Conservation (phyloP, 2,888 invertebrate genomes). For the Oxystoma pomonae region DNA sequence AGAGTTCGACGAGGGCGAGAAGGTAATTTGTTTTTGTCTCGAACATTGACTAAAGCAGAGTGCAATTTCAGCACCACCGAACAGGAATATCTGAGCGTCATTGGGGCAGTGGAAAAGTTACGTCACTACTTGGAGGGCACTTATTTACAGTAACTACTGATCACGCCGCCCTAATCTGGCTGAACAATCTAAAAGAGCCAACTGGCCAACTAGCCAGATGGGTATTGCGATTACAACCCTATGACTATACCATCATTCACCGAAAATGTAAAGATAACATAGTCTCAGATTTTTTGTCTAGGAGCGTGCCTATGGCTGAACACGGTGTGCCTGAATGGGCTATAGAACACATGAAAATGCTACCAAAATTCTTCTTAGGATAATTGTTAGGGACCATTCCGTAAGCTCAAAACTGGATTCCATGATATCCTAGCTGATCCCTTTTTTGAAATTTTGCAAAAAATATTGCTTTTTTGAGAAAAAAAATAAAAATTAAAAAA, state of each 20-base stretch:
- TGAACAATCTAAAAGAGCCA: constrained; percentile 22
- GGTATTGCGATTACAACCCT: constrained; percentile 22
- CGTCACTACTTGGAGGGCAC: constrained; percentile 23
- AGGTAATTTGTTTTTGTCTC: constrained; percentile 21
- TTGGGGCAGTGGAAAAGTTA: no score
- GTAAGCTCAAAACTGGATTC: no score
- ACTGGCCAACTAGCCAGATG: constrained; percentile 22
- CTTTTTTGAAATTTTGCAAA: no score
- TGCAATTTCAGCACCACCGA: no score
- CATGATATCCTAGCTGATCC: no score
- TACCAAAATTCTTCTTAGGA: no score
- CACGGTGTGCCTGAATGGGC: no score
- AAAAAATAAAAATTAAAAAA: no score
- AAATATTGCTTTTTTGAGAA: no score
- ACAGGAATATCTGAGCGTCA: no score
- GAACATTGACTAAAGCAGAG: constrained; percentile 23
- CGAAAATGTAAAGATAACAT: constrained; percentile 22
- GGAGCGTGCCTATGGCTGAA: constrained; percentile 17
- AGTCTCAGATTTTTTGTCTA: constrained; percentile 21
- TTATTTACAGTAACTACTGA: constrained; percentile 25
- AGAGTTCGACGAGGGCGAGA: constrained; percentile 14
- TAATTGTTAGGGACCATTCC: no score
- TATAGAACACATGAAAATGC: no score
- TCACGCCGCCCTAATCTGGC: constrained; percentile 23
- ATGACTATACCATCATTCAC: constrained; percentile 20